These are phyloP conservation scores for Dryadula phaetusa DNA, from an alignment of 2,888 invertebrate species.

Conservation along the genomic window DNA sequence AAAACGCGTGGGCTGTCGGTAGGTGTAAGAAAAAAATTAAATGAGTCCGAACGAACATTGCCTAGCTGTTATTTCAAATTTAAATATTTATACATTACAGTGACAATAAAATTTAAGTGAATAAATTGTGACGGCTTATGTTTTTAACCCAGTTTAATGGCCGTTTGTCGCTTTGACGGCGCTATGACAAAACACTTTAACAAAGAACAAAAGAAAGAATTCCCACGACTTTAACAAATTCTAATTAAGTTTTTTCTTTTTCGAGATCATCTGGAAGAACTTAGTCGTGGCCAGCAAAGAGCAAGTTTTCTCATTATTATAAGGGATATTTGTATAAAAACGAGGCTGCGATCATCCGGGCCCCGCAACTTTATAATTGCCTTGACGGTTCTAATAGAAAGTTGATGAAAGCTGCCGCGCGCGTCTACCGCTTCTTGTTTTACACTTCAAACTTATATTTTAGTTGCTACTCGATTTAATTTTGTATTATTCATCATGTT, in stretches of 20 bases:
- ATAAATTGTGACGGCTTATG: conserved; percentile 24
- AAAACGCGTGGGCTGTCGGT: neutral
- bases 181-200: conserved; percentile 42
- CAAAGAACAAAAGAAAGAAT: conserved; percentile 42
- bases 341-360: conserved; percentile 64
- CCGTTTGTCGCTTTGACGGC: conserved; percentile 33
- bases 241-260: conserved; percentile 62
- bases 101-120: conserved; percentile 22
- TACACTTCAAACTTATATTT: conserved; percentile 69
- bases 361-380: conserved; percentile 79
- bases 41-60: too few relatives aligned
- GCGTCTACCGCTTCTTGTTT: conserved; percentile 70
- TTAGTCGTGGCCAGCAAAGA: conserved; percentile 60
- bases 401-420: conserved; percentile 78
- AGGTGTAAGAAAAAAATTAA: too few relatives aligned
- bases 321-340: conserved; percentile 79
- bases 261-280: conserved; percentile 72
- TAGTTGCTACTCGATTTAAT: conserved; percentile 58
- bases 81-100: conserved; percentile 1
- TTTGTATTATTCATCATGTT: conserved; percentile 47
- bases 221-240: conserved; percentile 50
- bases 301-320: conserved; percentile 81
- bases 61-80: neutral
- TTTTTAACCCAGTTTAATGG: conserved; percentile 41
- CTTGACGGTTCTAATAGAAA: conserved; percentile 79